Conservation (phyloP, 1,140 invertebrate genomes). For the Callitettix versicolor region DNA sequence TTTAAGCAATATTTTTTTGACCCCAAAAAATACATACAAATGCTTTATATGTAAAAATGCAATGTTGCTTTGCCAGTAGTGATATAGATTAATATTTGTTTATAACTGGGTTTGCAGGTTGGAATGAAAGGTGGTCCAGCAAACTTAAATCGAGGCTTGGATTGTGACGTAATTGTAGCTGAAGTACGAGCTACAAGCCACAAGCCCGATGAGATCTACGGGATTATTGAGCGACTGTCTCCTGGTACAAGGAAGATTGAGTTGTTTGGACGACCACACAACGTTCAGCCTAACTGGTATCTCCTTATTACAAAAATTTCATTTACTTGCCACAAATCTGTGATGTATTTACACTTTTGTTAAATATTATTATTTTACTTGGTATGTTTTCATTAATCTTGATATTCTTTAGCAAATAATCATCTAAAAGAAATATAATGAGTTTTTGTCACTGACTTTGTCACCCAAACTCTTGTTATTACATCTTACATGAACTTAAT, state of each 20-base stretch:
- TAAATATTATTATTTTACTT: background rate
- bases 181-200: conserved; percentile 95
- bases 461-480: too few relatives aligned
- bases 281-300: conserved; percentile 96
- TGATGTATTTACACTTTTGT: conserved; percentile 4
- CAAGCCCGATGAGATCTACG: conserved; percentile 98
- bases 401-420: background rate
- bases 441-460: too few relatives aligned
- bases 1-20: too few relatives aligned
- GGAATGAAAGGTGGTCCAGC: conserved; percentile 92
- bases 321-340: background rate
- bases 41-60: too few relatives aligned
- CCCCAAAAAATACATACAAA: too few relatives aligned
- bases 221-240: conserved; percentile 74
- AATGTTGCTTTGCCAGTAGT: too few relatives aligned
- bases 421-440: background rate
- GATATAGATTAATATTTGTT: too few relatives aligned
- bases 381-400: conserved; percentile 10
- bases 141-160: conserved; percentile 83
- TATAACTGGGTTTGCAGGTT: conserved; percentile 45
- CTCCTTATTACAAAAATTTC: conserved; percentile 7
- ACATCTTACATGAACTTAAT: too few relatives aligned
- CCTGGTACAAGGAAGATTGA: conserved; percentile 95
- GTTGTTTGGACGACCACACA: conserved; percentile 92
- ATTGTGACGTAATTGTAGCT: conserved; percentile 96